Base-by-base conservation (phyloP, 2,113 vertebrate species). In the Paedocypris sp. region DNA sequence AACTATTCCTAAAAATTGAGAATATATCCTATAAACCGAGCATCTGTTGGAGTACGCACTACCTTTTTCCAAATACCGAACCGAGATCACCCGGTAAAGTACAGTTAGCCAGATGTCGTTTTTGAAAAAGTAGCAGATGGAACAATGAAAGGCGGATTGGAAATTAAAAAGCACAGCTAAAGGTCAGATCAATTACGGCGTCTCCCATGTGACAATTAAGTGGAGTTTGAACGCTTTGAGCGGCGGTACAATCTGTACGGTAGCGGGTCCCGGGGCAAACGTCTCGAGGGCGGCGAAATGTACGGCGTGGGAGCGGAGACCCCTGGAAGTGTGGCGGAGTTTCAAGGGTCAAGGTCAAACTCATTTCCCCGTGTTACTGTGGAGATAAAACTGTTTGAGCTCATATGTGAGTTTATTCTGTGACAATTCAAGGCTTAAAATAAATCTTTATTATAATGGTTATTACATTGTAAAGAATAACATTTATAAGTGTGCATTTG, bases 161-260 rank as follows among this genome's bases (percentile, higher is more conserved):
- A 97, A 93, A 95, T 93, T 89, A 91, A 92, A 84, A 91, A 93
- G 90, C 88, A 76, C 89, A 85, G 87, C 87, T 87, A 96, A 98
- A 98, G 95, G 95, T 98, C 95, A 98, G 92, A 98, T 93, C 94
- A 95, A 98, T 98, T 97, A 98, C 93, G 93, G 86, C 87, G 89
- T 87, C 90, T 91, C 92, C 94, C 92, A 82, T 89, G 86, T 90
- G 91, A 91, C 91, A 87, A 91, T 93, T 91, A 91, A 91, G 91
- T 88, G 85, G 83, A 89, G 89, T 90, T 92, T 87, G 82, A 90
- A 88, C 87, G 42, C 77, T 86, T 85, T 76, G 83, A 84, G 86
- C 83, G 83, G 77, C 69, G 71, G 87, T 77, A 57, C 69, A 67
- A 61, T 72, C 5, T 57, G 53, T 57, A 28, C 62, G 61, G 74